Base-by-base conservation (phyloP, 2,888 invertebrate genomes). In the Hoplodrina ambigua region DNA sequence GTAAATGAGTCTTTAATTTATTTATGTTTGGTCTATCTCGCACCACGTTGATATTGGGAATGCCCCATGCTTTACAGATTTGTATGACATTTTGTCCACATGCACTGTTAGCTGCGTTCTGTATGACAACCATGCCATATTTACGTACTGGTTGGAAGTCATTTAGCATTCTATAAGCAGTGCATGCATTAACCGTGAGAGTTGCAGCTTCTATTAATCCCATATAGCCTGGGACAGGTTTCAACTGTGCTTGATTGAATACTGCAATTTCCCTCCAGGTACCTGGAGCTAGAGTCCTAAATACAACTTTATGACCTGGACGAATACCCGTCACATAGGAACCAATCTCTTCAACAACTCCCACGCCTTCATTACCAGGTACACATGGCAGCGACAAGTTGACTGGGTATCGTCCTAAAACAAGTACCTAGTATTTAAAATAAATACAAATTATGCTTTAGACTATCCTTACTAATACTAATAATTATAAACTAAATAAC, bases 31-130 rank as follows among this genome's bases (percentile, higher is more conserved):
- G 97, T 58, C 99, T 97, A 86, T 98, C 96, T 81, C 99, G 96
- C 0, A 99, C 97, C 79, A 99, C 96, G 89, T 98, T 99, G 1
- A 99, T 97, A 46, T 98, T 98, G 78, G 97, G 97, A 4, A 98
- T 91, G 60, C 97, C 97, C 97, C 98, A 98, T 13, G 97, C 96
- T 86, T 97, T 97, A 86, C 98, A 98, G 20, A 99, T 95, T 94
- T 99, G 99, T 86, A 99, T 99, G 0, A 99, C 98, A 85, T 98
- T 97, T 91, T 99, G 98, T 1, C 99, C 99, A 69, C 99, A 99
- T 8, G 98, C 99, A 89, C 99, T 99, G 91, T 99, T 99, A 0
- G 98, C 99, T 57, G 99, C 99, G 94, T 99, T 99, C 94, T 99
- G 99, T 86, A 99, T 98, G 0, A 99, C 97, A 44, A 97, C 97